A percentile compares a stretch with the other conserved stretches of the same genome.
These are phyloP conservation scores for Cantharis nigra DNA, from an alignment of 2,888 invertebrate species.

Conservation along the genomic window DNA sequence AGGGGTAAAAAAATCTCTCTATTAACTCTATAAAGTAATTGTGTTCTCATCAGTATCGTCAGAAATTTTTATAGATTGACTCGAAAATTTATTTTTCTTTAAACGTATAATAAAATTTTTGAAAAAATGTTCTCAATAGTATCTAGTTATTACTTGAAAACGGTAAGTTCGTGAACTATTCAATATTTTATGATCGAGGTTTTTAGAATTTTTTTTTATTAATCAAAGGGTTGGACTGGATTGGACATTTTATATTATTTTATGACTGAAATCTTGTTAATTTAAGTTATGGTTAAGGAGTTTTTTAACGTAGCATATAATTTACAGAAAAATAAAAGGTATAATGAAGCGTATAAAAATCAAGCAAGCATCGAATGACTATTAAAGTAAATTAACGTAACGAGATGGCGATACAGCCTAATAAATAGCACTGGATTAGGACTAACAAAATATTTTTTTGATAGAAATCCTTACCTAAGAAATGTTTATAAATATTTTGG, in stretches of 20 bases:
- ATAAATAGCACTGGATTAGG: neutral
- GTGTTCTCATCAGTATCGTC: too few species aligned
- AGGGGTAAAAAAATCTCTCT: too few species aligned
- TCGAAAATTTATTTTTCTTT: too few species aligned
- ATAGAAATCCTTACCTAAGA: neutral
- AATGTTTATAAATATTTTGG: conserved; percentile 22
- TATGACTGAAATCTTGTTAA: neutral
- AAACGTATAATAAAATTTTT: too few species aligned
- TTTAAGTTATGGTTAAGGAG: neutral
- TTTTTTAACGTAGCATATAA: neutral
- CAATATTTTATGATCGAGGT: too few species aligned
- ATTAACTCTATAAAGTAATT: too few species aligned
- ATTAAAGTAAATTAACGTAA: neutral
- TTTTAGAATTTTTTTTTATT: too few species aligned
- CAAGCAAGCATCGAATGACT: neutral
- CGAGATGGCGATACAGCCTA: neutral
- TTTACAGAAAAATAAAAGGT: neutral
- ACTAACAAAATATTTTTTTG: neutral
- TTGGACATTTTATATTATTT: neutral
- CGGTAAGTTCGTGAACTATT: too few species aligned
- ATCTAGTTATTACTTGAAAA: too few species aligned
- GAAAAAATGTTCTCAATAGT: too few species aligned
- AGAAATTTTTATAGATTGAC: too few species aligned
- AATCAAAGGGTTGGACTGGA: too few species aligned
- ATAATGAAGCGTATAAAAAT: neutral